A percentile compares a stretch with the other conserved stretches of the same genome.
Evolutionary conservation across 2,113 vertebrate species (phyloP).

Genomic region (Platysteira castanea): DNA sequence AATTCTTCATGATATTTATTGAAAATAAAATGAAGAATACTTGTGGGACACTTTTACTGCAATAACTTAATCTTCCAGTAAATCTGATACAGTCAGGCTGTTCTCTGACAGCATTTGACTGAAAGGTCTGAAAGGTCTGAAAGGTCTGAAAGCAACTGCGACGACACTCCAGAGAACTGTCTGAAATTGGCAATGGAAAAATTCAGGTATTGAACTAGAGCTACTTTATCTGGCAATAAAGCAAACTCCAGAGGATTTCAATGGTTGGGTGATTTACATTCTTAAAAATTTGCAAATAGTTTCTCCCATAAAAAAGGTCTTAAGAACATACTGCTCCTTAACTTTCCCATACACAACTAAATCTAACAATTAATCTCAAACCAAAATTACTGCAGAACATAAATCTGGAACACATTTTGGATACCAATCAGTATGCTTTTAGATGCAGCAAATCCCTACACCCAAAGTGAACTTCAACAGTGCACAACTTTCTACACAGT

Average conservation of each 20-base stretch:
- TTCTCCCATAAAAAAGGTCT: not conserved
- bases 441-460: not conserved
- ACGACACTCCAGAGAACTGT: not conserved
- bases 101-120: not conserved
- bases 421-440: not conserved
- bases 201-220: not conserved
- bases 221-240: not conserved
- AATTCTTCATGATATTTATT: not conserved
- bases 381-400: not conserved
- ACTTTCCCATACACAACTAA: not conserved
- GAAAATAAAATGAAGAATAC: not conserved
- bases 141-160: not conserved
- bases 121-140: too few relatives aligned
- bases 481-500: not conserved
- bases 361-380: not conserved
- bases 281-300: not conserved
- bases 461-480: not conserved
- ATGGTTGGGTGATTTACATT: not conserved
- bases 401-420: not conserved
- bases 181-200: not conserved
- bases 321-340: not conserved
- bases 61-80: not conserved
- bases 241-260: not conserved
- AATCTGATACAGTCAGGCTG: not conserved
- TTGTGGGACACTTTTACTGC: not conserved